These are phyloP conservation scores for Pleuronectes platessa DNA, from an alignment of 2,113 vertebrate genomes.

Conservation along the genomic window DNA sequence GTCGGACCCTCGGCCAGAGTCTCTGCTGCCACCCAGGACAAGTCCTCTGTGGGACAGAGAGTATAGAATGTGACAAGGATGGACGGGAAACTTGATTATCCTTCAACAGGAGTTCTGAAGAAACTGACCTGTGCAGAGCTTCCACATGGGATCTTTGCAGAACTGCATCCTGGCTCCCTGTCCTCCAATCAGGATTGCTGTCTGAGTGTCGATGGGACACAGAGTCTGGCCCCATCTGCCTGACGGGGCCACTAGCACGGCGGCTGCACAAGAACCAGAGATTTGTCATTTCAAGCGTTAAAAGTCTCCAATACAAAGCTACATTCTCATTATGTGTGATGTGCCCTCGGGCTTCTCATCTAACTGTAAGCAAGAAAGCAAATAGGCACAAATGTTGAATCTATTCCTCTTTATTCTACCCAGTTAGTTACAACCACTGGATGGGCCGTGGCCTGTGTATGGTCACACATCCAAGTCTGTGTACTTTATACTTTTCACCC, in stretches of 20 bases:
- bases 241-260: conserved; percentile 64
- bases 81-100: neutral
- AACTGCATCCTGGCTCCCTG: conserved; percentile 83
- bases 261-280: conserved; percentile 42
- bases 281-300: neutral
- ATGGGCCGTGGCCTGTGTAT: too few species aligned
- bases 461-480: too few species aligned
- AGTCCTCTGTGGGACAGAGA: conserved; percentile 75
- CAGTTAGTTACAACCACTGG: too few species aligned
- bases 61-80: neutral
- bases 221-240: conserved; percentile 82
- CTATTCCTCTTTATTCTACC: too few species aligned
- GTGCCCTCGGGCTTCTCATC: too few species aligned
- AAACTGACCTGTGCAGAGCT: conserved; percentile 80
- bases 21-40: conserved; percentile 82
- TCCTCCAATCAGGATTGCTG: conserved; percentile 82
- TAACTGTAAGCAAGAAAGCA: too few species aligned
- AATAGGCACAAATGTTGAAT: too few species aligned
- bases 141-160: conserved; percentile 85
- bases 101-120: neutral
- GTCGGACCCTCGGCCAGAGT: conserved; percentile 81
- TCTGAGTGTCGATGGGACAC: conserved; percentile 81
- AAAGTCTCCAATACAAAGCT: neutral
- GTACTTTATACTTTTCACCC: too few species aligned
- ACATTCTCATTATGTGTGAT: too few species aligned